phyloP scores from a whole-genome alignment of 2,797 vertebrate genomes.

The Syngnathus rostellatus region DNA sequence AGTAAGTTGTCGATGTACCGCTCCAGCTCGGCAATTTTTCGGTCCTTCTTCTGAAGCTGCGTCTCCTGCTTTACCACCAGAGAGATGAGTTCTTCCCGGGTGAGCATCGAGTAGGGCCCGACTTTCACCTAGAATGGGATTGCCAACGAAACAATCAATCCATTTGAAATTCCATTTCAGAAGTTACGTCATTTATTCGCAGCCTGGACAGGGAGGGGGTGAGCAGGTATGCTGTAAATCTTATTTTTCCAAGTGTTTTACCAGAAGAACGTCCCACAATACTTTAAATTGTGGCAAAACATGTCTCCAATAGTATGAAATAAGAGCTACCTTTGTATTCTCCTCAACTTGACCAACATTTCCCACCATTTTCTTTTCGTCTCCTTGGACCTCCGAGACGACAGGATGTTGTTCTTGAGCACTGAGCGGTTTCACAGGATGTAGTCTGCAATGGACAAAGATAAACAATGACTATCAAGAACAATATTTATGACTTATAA shows the following conservation, averaged over 20 bases:
- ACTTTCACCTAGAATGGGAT: slow-evolving; percentile 25
- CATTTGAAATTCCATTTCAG: background rate
- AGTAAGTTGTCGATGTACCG: slow-evolving; percentile 91
- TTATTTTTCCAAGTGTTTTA: background rate
- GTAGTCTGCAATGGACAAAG: slow-evolving; percentile 66
- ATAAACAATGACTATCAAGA: background rate
- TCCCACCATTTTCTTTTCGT: slow-evolving; percentile 31
- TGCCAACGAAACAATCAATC: background rate
- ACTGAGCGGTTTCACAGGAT: slow-evolving; percentile 86
- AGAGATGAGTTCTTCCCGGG: slow-evolving; percentile 80
- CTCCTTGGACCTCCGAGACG: slow-evolving; percentile 38
- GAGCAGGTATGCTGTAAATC: no score
- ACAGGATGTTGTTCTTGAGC: slow-evolving; percentile 56
- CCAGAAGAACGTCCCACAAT: background rate
- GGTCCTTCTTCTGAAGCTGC: slow-evolving; percentile 70
- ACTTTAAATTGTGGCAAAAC: background rate
- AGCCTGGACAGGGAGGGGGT: no score
- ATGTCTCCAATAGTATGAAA: background rate
- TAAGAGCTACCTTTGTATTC: slow-evolving; percentile 46
- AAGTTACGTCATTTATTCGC: no score
- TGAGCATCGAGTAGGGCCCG: slow-evolving; percentile 83
- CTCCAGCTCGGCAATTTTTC: slow-evolving; percentile 82
- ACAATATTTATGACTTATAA: background rate
- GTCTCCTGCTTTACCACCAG: slow-evolving; percentile 82
- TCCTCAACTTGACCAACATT: slow-evolving; percentile 19